These are phyloP conservation scores for Pediacus dermestoides DNA, from an alignment of 2,888 invertebrate genomes.

Conservation along the genomic window DNA sequence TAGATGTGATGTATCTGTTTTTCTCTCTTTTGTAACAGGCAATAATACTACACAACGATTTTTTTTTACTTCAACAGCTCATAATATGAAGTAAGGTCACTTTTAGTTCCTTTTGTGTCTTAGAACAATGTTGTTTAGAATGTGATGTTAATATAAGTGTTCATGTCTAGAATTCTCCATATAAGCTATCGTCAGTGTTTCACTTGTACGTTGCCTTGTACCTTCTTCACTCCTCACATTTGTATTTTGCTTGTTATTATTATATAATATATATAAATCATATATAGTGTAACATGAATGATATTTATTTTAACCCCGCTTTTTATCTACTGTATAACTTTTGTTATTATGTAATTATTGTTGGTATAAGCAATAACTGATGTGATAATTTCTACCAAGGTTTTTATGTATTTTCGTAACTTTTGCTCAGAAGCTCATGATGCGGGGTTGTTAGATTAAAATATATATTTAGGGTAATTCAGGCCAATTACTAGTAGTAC, in stretches of 20 bases:
- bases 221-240: slow-evolving; percentile 16
- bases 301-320: slow-evolving; percentile 22
- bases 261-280: slow-evolving; percentile 22
- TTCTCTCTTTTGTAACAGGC: slow-evolving; percentile 10
- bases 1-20: too few species aligned
- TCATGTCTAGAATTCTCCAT: slow-evolving; percentile 18
- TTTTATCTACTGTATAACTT: slow-evolving; percentile 20
- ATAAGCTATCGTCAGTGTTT: slow-evolving; percentile 20
- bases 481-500: slow-evolving; percentile 8
- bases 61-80: slow-evolving; percentile 12
- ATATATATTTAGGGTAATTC: too few species aligned
- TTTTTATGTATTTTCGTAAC: slow-evolving; percentile 22
- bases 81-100: slow-evolving; percentile 19
- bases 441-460: slow-evolving; percentile 8
- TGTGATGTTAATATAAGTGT: slow-evolving; percentile 29
- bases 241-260: slow-evolving; percentile 24
- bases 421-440: slow-evolving; percentile 9
- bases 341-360: slow-evolving; percentile 23
- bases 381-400: slow-evolving; percentile 34
- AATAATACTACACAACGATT: slow-evolving; percentile 11
- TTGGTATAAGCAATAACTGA: slow-evolving; percentile 36
- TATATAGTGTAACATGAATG: slow-evolving; percentile 21
- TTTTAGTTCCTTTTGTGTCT: slow-evolving; percentile 22
- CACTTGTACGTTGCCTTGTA: slow-evolving; percentile 21
- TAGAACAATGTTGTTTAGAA: slow-evolving; percentile 26